A percentile compares a stretch with the other conserved stretches of the same genome.
These are phyloP conservation scores for Oreochromis aureus DNA, from an alignment of 2,113 vertebrate genomes.

Conservation along the genomic window DNA sequence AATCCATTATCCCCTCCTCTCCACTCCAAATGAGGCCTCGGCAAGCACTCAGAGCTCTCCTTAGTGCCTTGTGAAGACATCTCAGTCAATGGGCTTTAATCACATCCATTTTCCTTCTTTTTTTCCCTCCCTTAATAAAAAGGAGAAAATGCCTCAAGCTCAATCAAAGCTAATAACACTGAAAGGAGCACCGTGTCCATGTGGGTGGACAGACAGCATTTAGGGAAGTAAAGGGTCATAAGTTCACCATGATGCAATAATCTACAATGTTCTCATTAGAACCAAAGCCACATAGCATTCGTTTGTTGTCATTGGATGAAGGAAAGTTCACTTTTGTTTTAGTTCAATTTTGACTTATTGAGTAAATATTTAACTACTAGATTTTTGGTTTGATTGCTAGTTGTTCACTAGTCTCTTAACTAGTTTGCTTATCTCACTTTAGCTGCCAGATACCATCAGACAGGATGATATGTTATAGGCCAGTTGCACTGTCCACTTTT, in stretches of 20 bases:
- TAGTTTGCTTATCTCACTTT: not conserved
- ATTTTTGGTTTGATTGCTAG: not conserved
- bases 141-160: conserved; percentile 28
- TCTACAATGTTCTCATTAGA: not conserved
- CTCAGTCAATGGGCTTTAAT: conserved; percentile 60
- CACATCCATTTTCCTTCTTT: conserved; percentile 20
- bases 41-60: conserved; percentile 21
- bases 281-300: not conserved
- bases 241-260: conserved; percentile 8
- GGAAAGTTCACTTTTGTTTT: not conserved
- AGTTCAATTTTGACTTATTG: not conserved
- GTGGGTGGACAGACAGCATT: not conserved
- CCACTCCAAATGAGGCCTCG: conserved; percentile 17
- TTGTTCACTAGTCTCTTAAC: not conserved
- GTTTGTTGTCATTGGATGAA: not conserved
- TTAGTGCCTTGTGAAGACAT: conserved; percentile 38
- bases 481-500: not conserved
- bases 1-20: conserved; percentile 56
- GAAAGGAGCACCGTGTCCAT: not conserved
- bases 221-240: not conserved
- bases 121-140: not conserved
- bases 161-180: conserved; percentile 11
- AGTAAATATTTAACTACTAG: not conserved
- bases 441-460: not conserved
- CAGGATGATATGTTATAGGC: not conserved